Evolutionary conservation across 2,113 vertebrate genomes (phyloP).

Genomic region (Leptobrachium leishanense): DNA sequence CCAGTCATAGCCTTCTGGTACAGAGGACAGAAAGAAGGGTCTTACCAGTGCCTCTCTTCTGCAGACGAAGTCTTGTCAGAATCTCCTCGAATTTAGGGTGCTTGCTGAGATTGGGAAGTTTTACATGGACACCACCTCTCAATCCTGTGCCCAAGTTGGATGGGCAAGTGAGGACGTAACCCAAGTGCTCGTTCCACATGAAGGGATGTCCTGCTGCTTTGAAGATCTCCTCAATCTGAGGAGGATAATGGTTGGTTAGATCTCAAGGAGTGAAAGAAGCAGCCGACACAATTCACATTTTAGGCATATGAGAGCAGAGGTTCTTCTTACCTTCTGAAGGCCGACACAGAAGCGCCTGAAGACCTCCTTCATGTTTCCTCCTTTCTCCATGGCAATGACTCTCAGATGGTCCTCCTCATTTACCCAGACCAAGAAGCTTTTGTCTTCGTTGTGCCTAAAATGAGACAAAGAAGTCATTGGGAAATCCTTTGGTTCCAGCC

Average conservation of each 20-base stretch:
- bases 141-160: conserved; percentile 93
- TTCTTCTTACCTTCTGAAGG: conserved; percentile 77
- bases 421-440: conserved; percentile 93
- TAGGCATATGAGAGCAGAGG: not conserved
- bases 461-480: not conserved
- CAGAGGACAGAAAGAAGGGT: not conserved
- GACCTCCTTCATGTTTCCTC: conserved; percentile 95
- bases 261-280: not conserved
- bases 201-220: conserved; percentile 89
- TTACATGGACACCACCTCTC: conserved; percentile 89
- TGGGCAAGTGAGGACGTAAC: conserved; percentile 90
- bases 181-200: conserved; percentile 93
- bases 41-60: conserved; percentile 94
- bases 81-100: conserved; percentile 91
- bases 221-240: conserved; percentile 90
- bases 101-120: conserved; percentile 87
- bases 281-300: not conserved
- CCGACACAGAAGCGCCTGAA: conserved; percentile 93
- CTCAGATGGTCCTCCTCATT: conserved; percentile 93
- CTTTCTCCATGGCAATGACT: conserved; percentile 93
- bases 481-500: no score
- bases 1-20: not conserved
- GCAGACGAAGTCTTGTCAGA: conserved; percentile 87
- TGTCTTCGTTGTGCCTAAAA: conserved; percentile 86
- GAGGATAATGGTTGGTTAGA: not conserved